These are phyloP conservation scores for Lucilia sericata DNA, from an alignment of 1,140 invertebrate genomes.

Conservation along the genomic window DNA sequence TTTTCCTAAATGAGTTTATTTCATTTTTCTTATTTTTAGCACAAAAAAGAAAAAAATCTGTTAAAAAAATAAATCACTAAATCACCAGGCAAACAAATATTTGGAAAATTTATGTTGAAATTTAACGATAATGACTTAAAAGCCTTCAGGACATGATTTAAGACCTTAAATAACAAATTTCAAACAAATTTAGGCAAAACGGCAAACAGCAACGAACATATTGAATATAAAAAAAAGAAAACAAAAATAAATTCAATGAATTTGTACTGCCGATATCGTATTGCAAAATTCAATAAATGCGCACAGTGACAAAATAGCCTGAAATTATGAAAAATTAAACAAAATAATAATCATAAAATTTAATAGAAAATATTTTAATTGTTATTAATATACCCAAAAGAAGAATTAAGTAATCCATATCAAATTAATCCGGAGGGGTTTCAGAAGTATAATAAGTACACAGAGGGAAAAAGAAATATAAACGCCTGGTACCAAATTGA, in stretches of 20 bases:
- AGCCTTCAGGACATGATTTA: constrained; percentile 68
- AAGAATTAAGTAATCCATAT: too few species aligned
- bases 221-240: neutral
- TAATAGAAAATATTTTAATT: too few species aligned
- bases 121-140: constrained; percentile 68
- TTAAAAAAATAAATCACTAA: neutral
- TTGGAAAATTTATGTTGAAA: constrained; percentile 67
- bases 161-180: constrained; percentile 52
- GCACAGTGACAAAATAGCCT: neutral
- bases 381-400: too few species aligned
- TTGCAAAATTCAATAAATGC: constrained; percentile 5
- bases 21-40: neutral
- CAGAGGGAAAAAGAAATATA: too few species aligned
- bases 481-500: too few species aligned
- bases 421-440: too few species aligned
- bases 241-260: neutral
- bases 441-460: too few species aligned
- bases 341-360: too few species aligned
- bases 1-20: constrained; percentile 24
- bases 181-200: constrained; percentile 39
- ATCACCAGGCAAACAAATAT: constrained; percentile 40
- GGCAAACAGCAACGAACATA: neutral
- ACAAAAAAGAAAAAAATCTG: neutral
- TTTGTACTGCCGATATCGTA: neutral
- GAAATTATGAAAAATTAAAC: too few species aligned